These are phyloP conservation scores for Amiota mariae DNA, from an alignment of 2,888 invertebrate species.

Conservation along the genomic window DNA sequence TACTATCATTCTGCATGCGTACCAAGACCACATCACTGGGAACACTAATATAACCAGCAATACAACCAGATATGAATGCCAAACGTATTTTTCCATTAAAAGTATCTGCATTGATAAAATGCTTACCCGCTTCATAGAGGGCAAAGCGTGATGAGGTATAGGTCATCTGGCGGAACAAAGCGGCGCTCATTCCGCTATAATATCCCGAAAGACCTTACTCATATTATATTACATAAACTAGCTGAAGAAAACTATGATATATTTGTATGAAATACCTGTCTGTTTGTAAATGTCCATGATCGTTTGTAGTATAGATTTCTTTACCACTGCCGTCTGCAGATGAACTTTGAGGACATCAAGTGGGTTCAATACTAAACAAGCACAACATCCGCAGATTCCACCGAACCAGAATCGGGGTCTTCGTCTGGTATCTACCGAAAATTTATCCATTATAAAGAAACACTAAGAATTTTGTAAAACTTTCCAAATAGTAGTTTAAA, in stretches of 20 bases:
- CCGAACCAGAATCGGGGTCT: slow-evolving; percentile 1
- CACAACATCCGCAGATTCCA: background rate
- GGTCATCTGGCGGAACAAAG: slow-evolving; percentile 2
- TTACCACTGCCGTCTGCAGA: background rate
- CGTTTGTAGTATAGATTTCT: background rate
- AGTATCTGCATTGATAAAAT: background rate
- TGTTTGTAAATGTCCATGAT: background rate
- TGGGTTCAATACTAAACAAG: background rate
- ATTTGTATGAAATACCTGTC: background rate
- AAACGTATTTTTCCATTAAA: background rate
- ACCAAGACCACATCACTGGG: background rate
- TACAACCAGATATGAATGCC: background rate
- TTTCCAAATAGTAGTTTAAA: no score
- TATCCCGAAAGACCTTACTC: background rate
- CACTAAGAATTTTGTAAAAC: background rate
- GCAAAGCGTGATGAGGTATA: background rate
- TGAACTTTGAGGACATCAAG: slow-evolving; percentile 6
- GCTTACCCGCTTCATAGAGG: background rate
- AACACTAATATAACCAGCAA: background rate
- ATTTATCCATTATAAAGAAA: background rate
- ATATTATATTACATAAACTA: background rate
- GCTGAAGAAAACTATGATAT: no score
- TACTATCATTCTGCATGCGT: slow-evolving; percentile 7
- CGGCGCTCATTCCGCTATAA: background rate
- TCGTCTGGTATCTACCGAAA: background rate